These are phyloP conservation scores for Melieria crassipennis DNA, from an alignment of 2,888 invertebrate genomes.

Conservation along the genomic window DNA sequence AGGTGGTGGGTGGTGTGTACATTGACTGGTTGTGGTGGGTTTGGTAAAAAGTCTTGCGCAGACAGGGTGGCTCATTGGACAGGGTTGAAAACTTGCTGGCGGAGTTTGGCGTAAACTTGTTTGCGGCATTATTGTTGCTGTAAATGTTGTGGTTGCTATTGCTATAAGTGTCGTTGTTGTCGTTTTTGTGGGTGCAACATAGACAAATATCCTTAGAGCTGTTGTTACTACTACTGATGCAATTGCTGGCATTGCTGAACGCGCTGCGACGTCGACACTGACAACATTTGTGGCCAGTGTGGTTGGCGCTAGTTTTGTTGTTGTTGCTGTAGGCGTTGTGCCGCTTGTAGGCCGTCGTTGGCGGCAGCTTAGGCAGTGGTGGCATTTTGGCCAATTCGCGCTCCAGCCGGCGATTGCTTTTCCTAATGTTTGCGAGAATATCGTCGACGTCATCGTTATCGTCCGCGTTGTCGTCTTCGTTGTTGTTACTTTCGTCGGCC, in stretches of 20 bases:
- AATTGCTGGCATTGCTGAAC: conserved; percentile 45
- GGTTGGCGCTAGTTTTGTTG: not conserved
- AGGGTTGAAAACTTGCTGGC: no score
- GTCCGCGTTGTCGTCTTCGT: not conserved
- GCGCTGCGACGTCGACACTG: not conserved
- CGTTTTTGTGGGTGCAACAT: not conserved
- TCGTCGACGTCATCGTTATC: conserved; percentile 51
- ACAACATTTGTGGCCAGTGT: not conserved
- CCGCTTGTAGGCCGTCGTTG: no score
- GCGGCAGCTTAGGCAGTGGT: conserved; percentile 51
- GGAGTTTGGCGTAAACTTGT: no score
- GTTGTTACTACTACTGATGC: conserved; percentile 36
- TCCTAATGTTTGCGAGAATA: conserved; percentile 55
- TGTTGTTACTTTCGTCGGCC: not conserved
- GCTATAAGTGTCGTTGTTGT: no score
- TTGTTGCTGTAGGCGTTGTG: conserved; percentile 37
- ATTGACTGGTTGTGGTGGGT: no score
- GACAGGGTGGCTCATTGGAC: no score
- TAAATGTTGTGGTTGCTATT: no score
- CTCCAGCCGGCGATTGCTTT: conserved; percentile 56
- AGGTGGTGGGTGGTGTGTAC: no score
- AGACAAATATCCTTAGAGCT: not conserved
- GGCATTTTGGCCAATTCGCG: conserved; percentile 58
- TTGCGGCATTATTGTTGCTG: no score
- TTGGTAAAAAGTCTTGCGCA: no score